phyloP scores from a whole-genome alignment of 2,888 invertebrate genomes.

The Himalopsyche tibetana region DNA sequence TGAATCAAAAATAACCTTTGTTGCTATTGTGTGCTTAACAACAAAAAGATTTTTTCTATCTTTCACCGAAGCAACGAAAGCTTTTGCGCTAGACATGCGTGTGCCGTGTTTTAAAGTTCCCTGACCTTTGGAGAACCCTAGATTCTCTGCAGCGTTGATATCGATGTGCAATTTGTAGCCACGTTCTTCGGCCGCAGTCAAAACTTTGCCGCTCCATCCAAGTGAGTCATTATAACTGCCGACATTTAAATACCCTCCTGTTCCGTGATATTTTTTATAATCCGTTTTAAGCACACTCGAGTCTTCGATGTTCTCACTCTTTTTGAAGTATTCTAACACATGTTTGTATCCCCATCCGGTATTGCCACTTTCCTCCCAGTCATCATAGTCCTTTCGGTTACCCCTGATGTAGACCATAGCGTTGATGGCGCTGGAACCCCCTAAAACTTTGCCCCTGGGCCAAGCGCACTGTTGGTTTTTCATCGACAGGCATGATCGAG shows the following conservation, averaged over 20 bases:
- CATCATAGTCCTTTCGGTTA: conserved; percentile 74
- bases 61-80: conserved; percentile 72
- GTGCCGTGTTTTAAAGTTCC: conserved; percentile 74
- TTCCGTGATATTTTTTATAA: conserved; percentile 70
- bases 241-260: conserved; percentile 72
- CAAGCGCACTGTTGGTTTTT: conserved; percentile 68
- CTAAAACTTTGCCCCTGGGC: conserved; percentile 74
- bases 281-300: conserved; percentile 61
- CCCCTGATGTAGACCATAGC: conserved; percentile 74
- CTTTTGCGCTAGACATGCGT: conserved; percentile 76
- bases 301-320: conserved; percentile 69
- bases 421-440: conserved; percentile 74
- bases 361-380: conserved; percentile 74
- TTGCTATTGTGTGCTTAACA: conserved; percentile 71
- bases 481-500: conserved; percentile 67
- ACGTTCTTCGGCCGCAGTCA: conserved; percentile 73
- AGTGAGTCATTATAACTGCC: conserved; percentile 63
- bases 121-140: conserved; percentile 74
- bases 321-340: conserved; percentile 71
- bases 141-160: conserved; percentile 72
- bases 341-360: conserved; percentile 73
- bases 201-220: conserved; percentile 70
- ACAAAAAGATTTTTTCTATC: conserved; percentile 67
- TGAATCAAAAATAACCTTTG: conserved; percentile 72
- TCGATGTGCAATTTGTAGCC: conserved; percentile 70